Conservation (phyloP, 1,140 invertebrate species). For the Gryllus bimaculatus region DNA sequence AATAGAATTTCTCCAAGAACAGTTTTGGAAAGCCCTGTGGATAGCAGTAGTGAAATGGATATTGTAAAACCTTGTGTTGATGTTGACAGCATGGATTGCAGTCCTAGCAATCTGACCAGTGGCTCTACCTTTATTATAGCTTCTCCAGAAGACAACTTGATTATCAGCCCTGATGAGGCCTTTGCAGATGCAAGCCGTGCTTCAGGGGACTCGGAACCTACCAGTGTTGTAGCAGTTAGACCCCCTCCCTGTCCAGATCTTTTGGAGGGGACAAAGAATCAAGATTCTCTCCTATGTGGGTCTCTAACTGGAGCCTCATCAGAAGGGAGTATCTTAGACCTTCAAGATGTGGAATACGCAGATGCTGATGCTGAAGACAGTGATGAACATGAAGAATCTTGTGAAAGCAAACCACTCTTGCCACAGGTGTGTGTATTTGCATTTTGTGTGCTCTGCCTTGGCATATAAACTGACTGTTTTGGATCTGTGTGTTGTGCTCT, state of each 20-base stretch:
- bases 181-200: background rate
- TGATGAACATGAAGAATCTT: slow-evolving; percentile 22
- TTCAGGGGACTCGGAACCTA: background rate
- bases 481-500: too few species aligned
- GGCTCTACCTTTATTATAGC: background rate
- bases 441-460: background rate
- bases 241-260: background rate
- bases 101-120: background rate
- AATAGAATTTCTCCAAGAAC: background rate
- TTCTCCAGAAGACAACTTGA: background rate
- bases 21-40: background rate
- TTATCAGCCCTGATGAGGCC: background rate
- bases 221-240: background rate
- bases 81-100: background rate
- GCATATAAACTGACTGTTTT: too few species aligned
- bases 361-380: slow-evolving; percentile 42
- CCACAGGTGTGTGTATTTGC: background rate
- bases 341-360: slow-evolving; percentile 41
- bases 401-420: background rate
- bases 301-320: slow-evolving; percentile 20
- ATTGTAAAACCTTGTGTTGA: background rate
- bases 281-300: background rate
- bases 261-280: background rate
- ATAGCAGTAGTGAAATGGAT: background rate
- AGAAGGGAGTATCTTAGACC: slow-evolving; percentile 36